A percentile compares a stretch with the other conserved stretches of the same genome.
phyloP scores from a whole-genome alignment of 2,888 invertebrate species.

The Osmoderma eremita region DNA sequence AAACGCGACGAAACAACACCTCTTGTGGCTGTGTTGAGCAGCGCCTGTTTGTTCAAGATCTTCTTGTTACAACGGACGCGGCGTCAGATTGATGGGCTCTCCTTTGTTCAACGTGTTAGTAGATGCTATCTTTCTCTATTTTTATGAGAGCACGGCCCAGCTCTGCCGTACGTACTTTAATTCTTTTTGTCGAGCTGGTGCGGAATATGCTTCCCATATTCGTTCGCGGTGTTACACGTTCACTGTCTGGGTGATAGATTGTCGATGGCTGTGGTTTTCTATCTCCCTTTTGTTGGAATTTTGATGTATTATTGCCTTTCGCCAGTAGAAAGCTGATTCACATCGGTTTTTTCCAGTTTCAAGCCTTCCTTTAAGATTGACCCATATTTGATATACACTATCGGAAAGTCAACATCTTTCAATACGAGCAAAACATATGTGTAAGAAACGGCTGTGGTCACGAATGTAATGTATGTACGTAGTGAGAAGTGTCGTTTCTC shows the following conservation, averaged over 20 bases:
- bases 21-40: neutral
- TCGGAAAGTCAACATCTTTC: no score
- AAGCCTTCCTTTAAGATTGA: no score
- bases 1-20: no score
- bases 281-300: neutral
- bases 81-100: constrained; percentile 30
- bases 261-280: constrained; percentile 15
- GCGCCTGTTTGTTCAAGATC: constrained; percentile 18
- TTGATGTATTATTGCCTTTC: constrained; percentile 24
- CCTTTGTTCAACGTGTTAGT: constrained; percentile 21
- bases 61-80: constrained; percentile 6
- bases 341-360: neutral
- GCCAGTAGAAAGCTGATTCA: neutral
- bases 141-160: constrained; percentile 19
- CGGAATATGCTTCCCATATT: constrained; percentile 12
- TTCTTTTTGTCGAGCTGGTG: constrained; percentile 19
- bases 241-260: constrained; percentile 29
- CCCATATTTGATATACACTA: no score
- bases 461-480: no score
- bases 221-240: constrained; percentile 7
- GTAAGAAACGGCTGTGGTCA: no score
- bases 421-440: no score
- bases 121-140: constrained; percentile 24
- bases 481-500: no score
- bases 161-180: constrained; percentile 23